These are phyloP conservation scores for Misgurnus anguillicaudatus DNA, from an alignment of 2,113 vertebrate species.

Conservation along the genomic window DNA sequence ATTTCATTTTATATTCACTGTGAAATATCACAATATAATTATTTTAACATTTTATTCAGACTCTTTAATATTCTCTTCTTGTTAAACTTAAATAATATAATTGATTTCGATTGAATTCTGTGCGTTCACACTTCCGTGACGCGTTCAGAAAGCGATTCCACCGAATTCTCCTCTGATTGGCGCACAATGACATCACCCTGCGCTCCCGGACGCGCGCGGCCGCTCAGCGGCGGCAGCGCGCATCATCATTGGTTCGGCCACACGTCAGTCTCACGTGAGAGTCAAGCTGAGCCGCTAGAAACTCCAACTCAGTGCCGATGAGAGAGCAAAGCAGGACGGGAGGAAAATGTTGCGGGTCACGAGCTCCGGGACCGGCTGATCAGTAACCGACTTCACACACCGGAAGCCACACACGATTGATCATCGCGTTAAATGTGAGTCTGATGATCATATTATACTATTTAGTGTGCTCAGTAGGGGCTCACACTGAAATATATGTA, in stretches of 20 bases:
- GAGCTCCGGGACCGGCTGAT: slow-evolving; percentile 79
- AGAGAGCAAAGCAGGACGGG: slow-evolving; percentile 84
- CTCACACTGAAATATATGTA: not conserved
- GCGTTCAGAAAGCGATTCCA: slow-evolving; percentile 60
- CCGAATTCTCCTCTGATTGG: slow-evolving; percentile 79
- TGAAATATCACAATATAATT: too few species aligned
- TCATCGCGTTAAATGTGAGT: slow-evolving; percentile 49
- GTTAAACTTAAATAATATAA: too few species aligned
- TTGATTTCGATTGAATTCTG: not conserved
- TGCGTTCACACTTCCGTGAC: slow-evolving; percentile 64
- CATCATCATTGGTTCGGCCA: slow-evolving; percentile 66
- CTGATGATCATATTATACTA: not conserved
- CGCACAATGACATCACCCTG: slow-evolving; percentile 86
- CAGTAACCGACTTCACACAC: slow-evolving; percentile 57
- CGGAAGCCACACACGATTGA: not conserved
- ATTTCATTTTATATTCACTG: too few species aligned
- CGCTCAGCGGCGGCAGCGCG: slow-evolving; percentile 62
- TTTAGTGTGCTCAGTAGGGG: not conserved
- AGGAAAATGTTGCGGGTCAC: slow-evolving; percentile 81
- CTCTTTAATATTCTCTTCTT: too few species aligned
- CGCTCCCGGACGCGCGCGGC: slow-evolving; percentile 54
- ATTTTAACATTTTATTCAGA: too few species aligned
- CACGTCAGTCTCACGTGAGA: slow-evolving; percentile 67
- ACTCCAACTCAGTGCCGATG: slow-evolving; percentile 73
- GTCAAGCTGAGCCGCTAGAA: slow-evolving; percentile 69